Evolutionary conservation across 2,113 vertebrate genomes (phyloP).

Genomic region (Narcine bancroftii): DNA sequence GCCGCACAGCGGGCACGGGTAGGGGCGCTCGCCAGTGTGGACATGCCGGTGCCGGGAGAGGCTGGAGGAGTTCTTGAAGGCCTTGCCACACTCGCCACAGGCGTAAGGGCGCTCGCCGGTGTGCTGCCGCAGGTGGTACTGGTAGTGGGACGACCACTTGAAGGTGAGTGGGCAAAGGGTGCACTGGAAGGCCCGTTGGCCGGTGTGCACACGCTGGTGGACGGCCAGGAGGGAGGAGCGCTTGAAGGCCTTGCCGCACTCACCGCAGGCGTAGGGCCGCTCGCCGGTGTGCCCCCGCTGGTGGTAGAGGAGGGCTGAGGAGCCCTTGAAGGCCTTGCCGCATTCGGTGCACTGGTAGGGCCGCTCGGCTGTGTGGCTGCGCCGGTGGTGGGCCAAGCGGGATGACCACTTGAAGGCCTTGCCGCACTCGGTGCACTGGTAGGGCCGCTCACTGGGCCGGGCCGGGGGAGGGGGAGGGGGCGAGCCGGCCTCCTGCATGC

Average conservation of each 20-base stretch:
- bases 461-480: neutral
- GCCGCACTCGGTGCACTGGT: conserved; percentile 61
- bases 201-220: conserved; percentile 68
- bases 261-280: no score
- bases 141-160: conserved; percentile 91
- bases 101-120: neutral
- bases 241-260: no score
- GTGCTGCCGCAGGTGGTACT: conserved; percentile 70
- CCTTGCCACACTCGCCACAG: conserved; percentile 40
- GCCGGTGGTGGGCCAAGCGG: conserved; percentile 73
- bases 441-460: conserved; percentile 80
- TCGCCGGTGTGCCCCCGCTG: no score
- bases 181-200: conserved; percentile 56
- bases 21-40: conserved; percentile 43
- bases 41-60: conserved; percentile 36
- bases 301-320: no score
- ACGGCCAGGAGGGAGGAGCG: conserved; percentile 82
- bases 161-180: conserved; percentile 66
- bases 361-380: no score
- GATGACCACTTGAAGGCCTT: conserved; percentile 82
- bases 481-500: no score
- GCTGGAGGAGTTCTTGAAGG: neutral
- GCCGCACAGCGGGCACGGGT: conserved; percentile 43
- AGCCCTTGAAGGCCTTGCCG: no score
- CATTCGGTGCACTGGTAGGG: no score